phyloP scores from a whole-genome alignment of 2,888 invertebrate species.

The Tachystola acroxantha region DNA sequence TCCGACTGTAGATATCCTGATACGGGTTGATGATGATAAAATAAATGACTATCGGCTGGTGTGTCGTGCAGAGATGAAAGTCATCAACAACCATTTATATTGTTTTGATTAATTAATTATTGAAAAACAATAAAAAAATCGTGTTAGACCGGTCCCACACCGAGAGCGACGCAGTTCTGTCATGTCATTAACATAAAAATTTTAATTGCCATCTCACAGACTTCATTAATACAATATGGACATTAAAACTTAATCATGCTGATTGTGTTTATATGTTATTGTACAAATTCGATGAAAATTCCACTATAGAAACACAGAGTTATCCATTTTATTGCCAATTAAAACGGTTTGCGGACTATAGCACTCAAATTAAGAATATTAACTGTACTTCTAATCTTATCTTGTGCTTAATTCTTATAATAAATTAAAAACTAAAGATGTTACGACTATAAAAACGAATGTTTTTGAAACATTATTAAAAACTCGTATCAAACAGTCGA shows the following conservation, averaged over 20 bases:
- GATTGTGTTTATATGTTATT: slow-evolving; percentile 30
- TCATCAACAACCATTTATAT: slow-evolving; percentile 45
- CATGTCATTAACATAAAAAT: slow-evolving; percentile 61
- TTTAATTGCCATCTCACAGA: slow-evolving; percentile 54
- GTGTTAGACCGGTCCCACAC: slow-evolving; percentile 46
- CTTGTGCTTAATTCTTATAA: not conserved
- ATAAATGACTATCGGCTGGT: slow-evolving; percentile 1
- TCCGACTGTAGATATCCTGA: no score
- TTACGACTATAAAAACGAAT: not conserved
- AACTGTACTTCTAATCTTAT: slow-evolving; percentile 5
- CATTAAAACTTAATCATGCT: slow-evolving; percentile 31
- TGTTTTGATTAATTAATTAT: slow-evolving; percentile 62
- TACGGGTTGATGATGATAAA: no score
- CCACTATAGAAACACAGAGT: slow-evolving; percentile 21
- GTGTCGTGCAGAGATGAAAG: slow-evolving; percentile 27
- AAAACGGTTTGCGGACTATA: slow-evolving; percentile 26
- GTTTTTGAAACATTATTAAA: no score
- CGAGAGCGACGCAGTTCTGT: slow-evolving; percentile 30
- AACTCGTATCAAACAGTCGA: no score
- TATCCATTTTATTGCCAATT: slow-evolving; percentile 34
- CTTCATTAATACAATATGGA: slow-evolving; percentile 44
- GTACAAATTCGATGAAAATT: slow-evolving; percentile 23
- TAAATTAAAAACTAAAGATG: slow-evolving; percentile 1
- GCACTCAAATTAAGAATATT: slow-evolving; percentile 25
- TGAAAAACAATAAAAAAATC: slow-evolving; percentile 36